Conservation (phyloP, 2,113 vertebrate genomes). For the Mungos mungo region DNA sequence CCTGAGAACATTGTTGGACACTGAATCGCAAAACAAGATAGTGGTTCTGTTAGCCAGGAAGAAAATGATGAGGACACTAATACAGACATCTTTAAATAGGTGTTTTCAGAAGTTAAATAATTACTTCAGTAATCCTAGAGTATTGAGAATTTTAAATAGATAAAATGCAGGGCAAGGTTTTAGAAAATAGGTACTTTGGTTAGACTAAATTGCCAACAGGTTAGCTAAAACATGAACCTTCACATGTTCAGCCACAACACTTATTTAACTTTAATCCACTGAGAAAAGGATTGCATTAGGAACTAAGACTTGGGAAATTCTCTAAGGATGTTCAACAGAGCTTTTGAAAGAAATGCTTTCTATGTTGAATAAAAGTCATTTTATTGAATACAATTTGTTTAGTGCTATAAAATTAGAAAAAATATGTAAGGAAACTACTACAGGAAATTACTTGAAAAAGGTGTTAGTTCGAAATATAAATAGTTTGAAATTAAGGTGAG, state of each 20-base stretch:
- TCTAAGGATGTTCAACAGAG: not conserved
- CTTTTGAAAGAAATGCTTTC: constrained; percentile 25
- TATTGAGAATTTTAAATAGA: not conserved
- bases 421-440: not conserved
- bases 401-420: constrained; percentile 25
- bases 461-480: not conserved
- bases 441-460: not conserved
- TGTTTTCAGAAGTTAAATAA: not conserved
- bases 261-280: not conserved
- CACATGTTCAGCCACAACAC: not conserved
- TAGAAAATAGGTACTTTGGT: not conserved
- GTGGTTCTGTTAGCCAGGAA: not conserved
- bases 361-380: not conserved
- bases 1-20: not conserved
- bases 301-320: not conserved
- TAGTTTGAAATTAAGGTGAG: constrained; percentile 27
- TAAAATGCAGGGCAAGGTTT: not conserved
- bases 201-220: not conserved
- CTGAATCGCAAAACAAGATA: not conserved
- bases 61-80: not conserved
- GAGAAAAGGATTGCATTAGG: not conserved
- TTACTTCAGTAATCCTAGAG: not conserved
- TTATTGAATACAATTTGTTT: constrained; percentile 7
- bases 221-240: constrained; percentile 20
- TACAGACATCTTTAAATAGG: not conserved